Base-by-base conservation (phyloP, 2,888 invertebrate species). In the Venusia cambrica region DNA sequence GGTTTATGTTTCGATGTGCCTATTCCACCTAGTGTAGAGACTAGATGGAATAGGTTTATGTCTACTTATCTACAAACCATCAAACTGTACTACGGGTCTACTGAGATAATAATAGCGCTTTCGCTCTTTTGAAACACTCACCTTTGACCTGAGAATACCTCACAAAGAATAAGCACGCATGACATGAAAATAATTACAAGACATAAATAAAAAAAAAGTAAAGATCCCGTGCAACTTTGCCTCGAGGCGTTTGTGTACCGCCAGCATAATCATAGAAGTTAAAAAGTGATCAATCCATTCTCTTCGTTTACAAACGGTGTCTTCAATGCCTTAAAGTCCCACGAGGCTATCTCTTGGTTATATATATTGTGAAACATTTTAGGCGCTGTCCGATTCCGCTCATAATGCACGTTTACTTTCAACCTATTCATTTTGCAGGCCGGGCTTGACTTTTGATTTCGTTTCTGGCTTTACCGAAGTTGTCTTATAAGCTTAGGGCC, bases 221-320 rank as follows among this genome's bases (percentile, higher is more conserved):
- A n/a, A 69, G 62, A 62, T 33, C 57, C 61, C 54, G 40, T 37
- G 14, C 54, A 57, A 61, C 54, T 53, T 61, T 62, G 77, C 81
- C 78, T 48, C 48, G 42, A 71, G 80, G 78, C 77, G 54, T 57
- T 68, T 66, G 38, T 63, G 49, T 70, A 63, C 68, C 56, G 58
- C 59, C 54, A 71, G 63, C 70, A 73, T 80, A 77, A 78, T 80
- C 76, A 72, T 70, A 70, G 70, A 81, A 79, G 73, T 85, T 83
- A 81, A 83, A 83, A 85, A 80, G 81, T 76, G 77, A 85, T 84
- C 79, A 83, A 84, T 85, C 78, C 75, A 70, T 79, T 79, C 79
- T 77, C 75, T 80, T 83, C 73, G 56, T 71, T 72, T 69, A 77
- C 73, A 78, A 78, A 77, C 76, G 69, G 70, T 75, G 69, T 75